Evolutionary conservation across 1,140 invertebrate genomes (phyloP).

Genomic region (Drosophila seguyi): DNA sequence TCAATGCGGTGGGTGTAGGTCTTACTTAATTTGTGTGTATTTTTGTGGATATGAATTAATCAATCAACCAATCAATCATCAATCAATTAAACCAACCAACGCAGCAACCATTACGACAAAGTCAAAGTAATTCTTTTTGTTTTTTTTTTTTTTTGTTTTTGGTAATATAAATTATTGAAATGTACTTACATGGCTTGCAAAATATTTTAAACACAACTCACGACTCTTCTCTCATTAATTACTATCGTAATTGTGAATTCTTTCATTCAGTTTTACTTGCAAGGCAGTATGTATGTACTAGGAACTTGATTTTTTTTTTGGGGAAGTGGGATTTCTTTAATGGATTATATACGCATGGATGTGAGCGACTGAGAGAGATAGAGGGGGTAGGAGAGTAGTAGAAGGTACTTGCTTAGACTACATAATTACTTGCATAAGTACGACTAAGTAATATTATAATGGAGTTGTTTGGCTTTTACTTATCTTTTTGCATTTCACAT

Average conservation of each 20-base stretch:
- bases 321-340: constrained; percentile 41
- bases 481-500: constrained; percentile 59
- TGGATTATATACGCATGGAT: constrained; percentile 54
- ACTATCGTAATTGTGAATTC: constrained; percentile 27
- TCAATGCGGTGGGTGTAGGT: constrained; percentile 59
- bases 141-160: constrained; percentile 40
- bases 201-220: constrained; percentile 64
- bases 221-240: constrained; percentile 48
- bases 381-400: constrained; percentile 32
- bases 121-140: constrained; percentile 80
- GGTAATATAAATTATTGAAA: constrained; percentile 77
- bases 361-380: constrained; percentile 25
- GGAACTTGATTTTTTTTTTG: constrained; percentile 44
- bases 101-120: constrained; percentile 85
- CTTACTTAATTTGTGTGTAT: constrained; percentile 65
- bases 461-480: constrained; percentile 74
- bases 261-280: constrained; percentile 62
- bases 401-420: constrained; percentile 75
- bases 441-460: constrained; percentile 63
- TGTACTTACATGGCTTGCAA: constrained; percentile 84
- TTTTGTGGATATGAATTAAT: constrained; percentile 70
- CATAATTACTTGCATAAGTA: constrained; percentile 77
- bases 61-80: constrained; percentile 77
- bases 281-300: constrained; percentile 80
- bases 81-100: constrained; percentile 83